Evolutionary conservation across 2,797 vertebrate genomes (phyloP).

Genomic region (Peromyscus attwateri): DNA sequence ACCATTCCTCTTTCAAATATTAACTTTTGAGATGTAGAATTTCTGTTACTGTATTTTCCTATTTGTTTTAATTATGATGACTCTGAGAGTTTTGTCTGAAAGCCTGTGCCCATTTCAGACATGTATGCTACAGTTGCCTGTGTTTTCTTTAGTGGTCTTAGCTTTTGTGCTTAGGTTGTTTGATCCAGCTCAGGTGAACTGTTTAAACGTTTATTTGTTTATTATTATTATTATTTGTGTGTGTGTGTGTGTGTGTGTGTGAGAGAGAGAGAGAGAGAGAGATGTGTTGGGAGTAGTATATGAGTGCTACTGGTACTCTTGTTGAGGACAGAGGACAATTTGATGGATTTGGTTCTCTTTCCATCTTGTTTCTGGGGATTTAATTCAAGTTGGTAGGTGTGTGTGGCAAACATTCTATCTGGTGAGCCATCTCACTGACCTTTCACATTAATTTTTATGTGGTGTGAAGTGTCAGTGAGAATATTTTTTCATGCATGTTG

Average conservation of each 20-base stretch:
- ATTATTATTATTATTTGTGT: too few relatives aligned
- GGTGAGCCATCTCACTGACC: background rate
- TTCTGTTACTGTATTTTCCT: background rate
- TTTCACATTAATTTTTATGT: background rate
- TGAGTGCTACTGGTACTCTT: too few relatives aligned
- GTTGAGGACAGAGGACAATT: background rate
- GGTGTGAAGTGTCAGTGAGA: background rate
- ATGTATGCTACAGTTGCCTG: background rate
- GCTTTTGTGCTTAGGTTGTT: background rate
- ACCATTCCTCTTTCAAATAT: background rate
- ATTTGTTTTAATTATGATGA: background rate
- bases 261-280: too few relatives aligned
- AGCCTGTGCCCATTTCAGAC: background rate
- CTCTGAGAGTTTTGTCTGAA: background rate
- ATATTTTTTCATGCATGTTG: background rate
- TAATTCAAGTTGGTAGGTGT: too few relatives aligned
- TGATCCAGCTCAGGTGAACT: background rate
- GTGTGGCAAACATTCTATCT: background rate
- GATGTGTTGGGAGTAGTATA: too few relatives aligned
- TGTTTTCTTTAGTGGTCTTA: slow-evolving; percentile 1
- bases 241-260: too few relatives aligned
- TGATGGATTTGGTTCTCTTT: background rate
- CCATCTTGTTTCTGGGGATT: background rate
- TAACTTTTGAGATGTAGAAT: background rate
- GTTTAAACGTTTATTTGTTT: background rate